Evolutionary conservation across 2,113 vertebrate species (phyloP).

Genomic region (Mus spicilegus): DNA sequence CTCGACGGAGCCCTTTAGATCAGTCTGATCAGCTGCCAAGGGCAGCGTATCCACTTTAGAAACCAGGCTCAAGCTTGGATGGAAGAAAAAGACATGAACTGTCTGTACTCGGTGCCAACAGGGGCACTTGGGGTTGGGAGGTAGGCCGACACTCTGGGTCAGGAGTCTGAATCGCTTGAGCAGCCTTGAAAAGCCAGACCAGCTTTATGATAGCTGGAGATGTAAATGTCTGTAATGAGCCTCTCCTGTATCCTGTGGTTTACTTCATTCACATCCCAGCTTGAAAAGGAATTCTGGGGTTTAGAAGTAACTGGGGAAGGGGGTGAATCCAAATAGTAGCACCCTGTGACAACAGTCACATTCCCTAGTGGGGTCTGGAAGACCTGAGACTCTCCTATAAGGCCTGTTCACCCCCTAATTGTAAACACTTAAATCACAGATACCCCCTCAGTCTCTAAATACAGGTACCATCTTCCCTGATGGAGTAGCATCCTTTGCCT

Average conservation of each 20-base stretch:
- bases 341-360: background rate
- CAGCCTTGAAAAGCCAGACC: background rate
- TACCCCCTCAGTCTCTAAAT: background rate
- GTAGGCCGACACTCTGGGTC: background rate
- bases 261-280: background rate
- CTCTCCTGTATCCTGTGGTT: background rate
- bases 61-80: background rate
- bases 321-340: background rate
- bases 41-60: background rate
- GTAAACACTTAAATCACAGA: background rate
- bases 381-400: background rate
- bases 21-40: background rate
- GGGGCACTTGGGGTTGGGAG: background rate
- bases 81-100: background rate
- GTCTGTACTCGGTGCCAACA: background rate
- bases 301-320: background rate
- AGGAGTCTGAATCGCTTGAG: background rate
- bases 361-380: background rate
- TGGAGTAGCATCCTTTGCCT: background rate
- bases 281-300: constrained; percentile 20
- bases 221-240: background rate
- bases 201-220: background rate
- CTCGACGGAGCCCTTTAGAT: constrained; percentile 26
- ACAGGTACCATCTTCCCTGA: background rate
- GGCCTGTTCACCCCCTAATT: background rate